Conservation (phyloP, 64 coral and sea anemone species). For the Astreopora myriophthalma region DNA sequence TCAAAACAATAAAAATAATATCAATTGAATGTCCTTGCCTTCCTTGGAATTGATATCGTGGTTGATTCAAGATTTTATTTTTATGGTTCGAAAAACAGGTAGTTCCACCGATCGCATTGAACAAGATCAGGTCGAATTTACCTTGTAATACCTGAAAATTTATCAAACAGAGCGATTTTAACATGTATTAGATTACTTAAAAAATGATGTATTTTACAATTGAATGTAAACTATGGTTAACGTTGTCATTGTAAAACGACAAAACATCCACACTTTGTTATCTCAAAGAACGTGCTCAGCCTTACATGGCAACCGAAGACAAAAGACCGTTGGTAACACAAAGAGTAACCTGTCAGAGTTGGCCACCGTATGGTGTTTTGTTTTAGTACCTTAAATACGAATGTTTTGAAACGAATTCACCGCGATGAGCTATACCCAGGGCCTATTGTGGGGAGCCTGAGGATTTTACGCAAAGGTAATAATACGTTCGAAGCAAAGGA, state of each 20-base stretch:
- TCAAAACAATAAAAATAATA: slow-evolving; percentile 19
- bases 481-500: background rate
- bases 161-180: background rate
- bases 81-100: background rate
- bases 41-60: background rate
- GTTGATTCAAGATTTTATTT: background rate
- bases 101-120: background rate
- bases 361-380: background rate
- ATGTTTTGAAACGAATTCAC: slow-evolving; percentile 31
- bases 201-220: slow-evolving; percentile 39
- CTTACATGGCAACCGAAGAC: slow-evolving; percentile 30
- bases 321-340: slow-evolving; percentile 43
- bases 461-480: background rate
- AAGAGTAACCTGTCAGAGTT: background rate
- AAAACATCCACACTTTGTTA: slow-evolving; percentile 25
- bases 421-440: background rate
- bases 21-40: background rate
- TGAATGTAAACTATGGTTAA: background rate
- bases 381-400: slow-evolving; percentile 32
- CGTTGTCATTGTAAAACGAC: background rate
- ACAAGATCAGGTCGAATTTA: background rate
- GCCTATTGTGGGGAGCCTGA: background rate
- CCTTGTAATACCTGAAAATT: background rate
- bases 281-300: slow-evolving; percentile 41
- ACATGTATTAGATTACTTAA: background rate